Base-by-base conservation (phyloP, 2,888 invertebrate genomes). In the Anodontia alba region DNA sequence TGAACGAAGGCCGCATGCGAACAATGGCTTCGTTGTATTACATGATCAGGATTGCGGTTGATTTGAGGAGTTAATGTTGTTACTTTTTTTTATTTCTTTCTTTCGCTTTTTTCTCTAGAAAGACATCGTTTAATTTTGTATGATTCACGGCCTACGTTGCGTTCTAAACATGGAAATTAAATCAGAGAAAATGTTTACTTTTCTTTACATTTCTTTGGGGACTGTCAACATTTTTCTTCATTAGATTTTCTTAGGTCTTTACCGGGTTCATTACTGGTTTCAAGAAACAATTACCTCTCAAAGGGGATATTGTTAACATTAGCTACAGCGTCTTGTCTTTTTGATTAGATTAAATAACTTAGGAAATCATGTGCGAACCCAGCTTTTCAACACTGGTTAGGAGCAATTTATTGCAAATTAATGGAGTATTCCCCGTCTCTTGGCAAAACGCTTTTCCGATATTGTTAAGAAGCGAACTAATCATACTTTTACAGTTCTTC, bases 331-430 rank as follows among this genome's bases (percentile, higher is more conserved):
- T 33, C 62, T 81, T 81, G 81, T 80, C 84, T 77, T 62, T 75
- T 73, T 80, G 84, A 84, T 81, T 72, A 62, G 84, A 84, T 84
- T 84, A 84, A 84, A 84, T 81, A 81, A 76, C 81, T 82, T 80
- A 80, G 84, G 84, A 85, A 85, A 85, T 85, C 82, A 80, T 80
- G 51, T 75, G 71, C 75, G 84, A 82, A 77, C 77, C 76, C 67
- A 76, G 81, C 82, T 80, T 85, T 85, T 82, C 80, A 81, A 66
- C 74, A 76, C 81, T 80, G 78, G 84, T 85, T 85, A 82, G 62
- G 82, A 81, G 80, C 82, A 85, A 85, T 85, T 85, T 85, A 82
- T 81, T 82, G 84, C 80, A 85, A 85, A 85, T 85, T 85, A 78
- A 85, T 85, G 84, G 82, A 80, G 81, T 80, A 85, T 76, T 76